phyloP scores from a whole-genome alignment of 1,140 invertebrate genomes.

The Penaeus indicus region DNA sequence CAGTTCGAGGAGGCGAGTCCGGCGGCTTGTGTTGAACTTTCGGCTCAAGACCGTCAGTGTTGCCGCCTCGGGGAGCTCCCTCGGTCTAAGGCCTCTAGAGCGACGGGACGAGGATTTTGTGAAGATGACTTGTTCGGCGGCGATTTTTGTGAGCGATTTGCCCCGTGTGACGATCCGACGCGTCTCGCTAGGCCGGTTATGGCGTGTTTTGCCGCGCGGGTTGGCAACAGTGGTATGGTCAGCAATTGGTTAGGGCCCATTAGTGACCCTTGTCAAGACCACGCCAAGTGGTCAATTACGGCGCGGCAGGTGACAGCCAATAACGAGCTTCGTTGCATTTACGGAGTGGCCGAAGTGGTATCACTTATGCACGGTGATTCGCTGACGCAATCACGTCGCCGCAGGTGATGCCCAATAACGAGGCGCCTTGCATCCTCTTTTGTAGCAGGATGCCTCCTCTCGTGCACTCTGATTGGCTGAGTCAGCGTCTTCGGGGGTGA shows the following conservation, averaged over 20 bases:
- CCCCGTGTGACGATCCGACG: neutral
- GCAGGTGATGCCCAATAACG: conserved; percentile 34
- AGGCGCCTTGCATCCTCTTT: conserved; percentile 20
- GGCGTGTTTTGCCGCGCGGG: neutral
- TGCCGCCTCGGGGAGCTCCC: neutral
- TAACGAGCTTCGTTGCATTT: conserved; percentile 49
- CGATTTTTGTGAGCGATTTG: neutral
- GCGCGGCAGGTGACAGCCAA: conserved; percentile 47
- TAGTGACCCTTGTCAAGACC: conserved; percentile 57
- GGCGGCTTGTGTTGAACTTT: conserved; percentile 43
- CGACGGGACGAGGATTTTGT: neutral
- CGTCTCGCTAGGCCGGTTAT: no score
- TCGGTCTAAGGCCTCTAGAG: neutral
- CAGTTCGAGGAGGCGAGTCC: conserved; percentile 44
- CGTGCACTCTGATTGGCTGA: conserved; percentile 3
- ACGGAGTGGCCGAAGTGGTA: conserved; percentile 15
- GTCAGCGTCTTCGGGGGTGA: conserved; percentile 41
- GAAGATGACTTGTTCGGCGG: neutral
- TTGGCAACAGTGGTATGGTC: conserved; percentile 45
- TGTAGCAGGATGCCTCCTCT: conserved; percentile 17
- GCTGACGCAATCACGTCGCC: conserved; percentile 25
- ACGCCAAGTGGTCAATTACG: conserved; percentile 57
- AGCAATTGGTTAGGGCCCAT: conserved; percentile 52
- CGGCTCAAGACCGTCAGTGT: conserved; percentile 42
- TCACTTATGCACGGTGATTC: conserved; percentile 47